These are phyloP conservation scores for Leptopilina syphax DNA, from an alignment of 2,888 invertebrate genomes.

Conservation along the genomic window DNA sequence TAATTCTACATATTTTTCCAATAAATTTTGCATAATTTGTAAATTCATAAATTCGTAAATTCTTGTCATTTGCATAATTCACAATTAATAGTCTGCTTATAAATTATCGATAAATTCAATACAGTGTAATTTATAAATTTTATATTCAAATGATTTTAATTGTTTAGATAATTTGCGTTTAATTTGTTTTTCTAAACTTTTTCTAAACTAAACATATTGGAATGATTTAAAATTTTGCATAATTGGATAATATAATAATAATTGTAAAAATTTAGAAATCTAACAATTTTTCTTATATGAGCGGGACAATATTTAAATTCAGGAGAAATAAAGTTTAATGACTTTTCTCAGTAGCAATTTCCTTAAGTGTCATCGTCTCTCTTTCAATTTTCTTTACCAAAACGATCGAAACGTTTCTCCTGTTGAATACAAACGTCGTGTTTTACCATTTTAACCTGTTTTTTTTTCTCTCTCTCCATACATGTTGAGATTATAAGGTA, in stretches of 20 bases:
- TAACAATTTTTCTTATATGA: background rate
- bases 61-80: too few relatives aligned
- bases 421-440: conserved; percentile 33
- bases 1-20: background rate
- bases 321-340: conserved; percentile 11
- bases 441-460: conserved; percentile 25
- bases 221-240: too few relatives aligned
- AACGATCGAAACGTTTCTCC: conserved; percentile 29
- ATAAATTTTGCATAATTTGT: background rate
- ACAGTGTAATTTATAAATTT: background rate
- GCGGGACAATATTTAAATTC: conserved; percentile 17
- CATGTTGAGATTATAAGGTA: conserved; percentile 25
- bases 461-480: conserved; percentile 3
- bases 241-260: too few relatives aligned
- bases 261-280: too few relatives aligned
- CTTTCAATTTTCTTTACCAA: conserved; percentile 26
- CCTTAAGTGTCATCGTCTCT: conserved; percentile 14
- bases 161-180: background rate
- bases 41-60: too few relatives aligned
- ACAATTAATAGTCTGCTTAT: too few relatives aligned
- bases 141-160: background rate
- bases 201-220: too few relatives aligned
- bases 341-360: conserved; percentile 21
- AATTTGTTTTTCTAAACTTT: background rate
- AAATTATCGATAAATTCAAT: too few relatives aligned